These are phyloP conservation scores for Anthonomus grandis DNA, from an alignment of 1,140 invertebrate species.

Conservation along the genomic window DNA sequence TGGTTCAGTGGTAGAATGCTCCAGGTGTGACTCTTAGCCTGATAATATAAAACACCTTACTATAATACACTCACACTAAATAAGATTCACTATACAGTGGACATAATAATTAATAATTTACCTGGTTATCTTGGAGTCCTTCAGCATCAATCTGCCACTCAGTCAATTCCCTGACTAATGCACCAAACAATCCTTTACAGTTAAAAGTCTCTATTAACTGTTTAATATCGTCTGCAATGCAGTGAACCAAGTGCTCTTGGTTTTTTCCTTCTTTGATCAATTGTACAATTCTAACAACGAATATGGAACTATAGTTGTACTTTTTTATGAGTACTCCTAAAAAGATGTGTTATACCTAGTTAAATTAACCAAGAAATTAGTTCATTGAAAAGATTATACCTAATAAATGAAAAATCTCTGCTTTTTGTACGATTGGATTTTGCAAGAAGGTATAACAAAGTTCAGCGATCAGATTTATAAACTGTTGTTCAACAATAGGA, in stretches of 20 bases:
- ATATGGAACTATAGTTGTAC: conserved; percentile 62
- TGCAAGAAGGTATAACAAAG: conserved; percentile 66
- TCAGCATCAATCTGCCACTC: conserved; percentile 58
- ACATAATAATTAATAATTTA: too few relatives aligned
- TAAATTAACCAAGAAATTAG: neutral
- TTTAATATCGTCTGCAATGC: conserved; percentile 59
- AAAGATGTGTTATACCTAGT: too few relatives aligned
- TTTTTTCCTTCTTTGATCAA: conserved; percentile 65
- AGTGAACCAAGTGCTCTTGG: conserved; percentile 61
- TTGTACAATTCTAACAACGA: conserved; percentile 58
- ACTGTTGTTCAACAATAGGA: conserved; percentile 63
- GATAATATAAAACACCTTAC: too few relatives aligned
- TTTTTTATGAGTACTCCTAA: conserved; percentile 57
- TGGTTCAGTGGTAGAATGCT: too few relatives aligned
- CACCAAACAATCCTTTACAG: conserved; percentile 57
- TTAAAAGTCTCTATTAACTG: conserved; percentile 57
- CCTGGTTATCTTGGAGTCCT: conserved; percentile 46
- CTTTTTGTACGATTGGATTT: conserved; percentile 52
- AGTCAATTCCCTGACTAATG: conserved; percentile 65
- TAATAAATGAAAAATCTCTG: conserved; percentile 57
- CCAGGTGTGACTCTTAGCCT: too few relatives aligned
- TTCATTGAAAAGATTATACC: conserved; percentile 58
- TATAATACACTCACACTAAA: too few relatives aligned
- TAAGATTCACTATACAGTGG: too few relatives aligned
- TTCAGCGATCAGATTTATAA: conserved; percentile 56